Base-by-base conservation (phyloP, 2,888 invertebrate genomes). In the Tethea ocularis region DNA sequence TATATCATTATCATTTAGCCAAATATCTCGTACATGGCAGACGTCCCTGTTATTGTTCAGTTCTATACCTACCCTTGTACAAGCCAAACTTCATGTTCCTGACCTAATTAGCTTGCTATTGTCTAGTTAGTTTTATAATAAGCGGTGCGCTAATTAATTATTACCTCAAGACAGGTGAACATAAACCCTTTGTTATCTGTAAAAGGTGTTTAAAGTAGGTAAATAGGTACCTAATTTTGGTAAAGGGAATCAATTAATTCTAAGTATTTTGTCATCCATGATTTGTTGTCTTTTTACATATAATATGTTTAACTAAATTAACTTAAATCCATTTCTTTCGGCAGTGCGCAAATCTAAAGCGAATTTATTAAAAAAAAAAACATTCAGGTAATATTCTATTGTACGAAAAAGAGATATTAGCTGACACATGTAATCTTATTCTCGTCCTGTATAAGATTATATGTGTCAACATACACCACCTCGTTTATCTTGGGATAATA, bases 401-500 rank as follows among this genome's bases (percentile, higher is more conserved):
- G 73, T 63, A 67, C 68, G 62, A 61, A 62, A 64, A 63, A 63
- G 63, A 69, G 79, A 78, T 79, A 81, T 84, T 77, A 82, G 81
- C 78, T 85, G 87, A 86, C 88, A 87, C 75, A 72, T 82, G 84
- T 86, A 87, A 86, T 87, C 86, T 82, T 80, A 83, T 77, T 80
- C 83, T 78, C 82, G 84, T 84, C 81, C 78, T 82, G 82, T 82
- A 72, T 82, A 78, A 87, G 89, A 89, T 89, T 89, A 89, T 82
- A 78, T 71, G 77, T 87, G 89, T 88, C 88, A 87, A 73, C 84
- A 79, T 77, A 78, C 76, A 83, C 75, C 74, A 75, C 61, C 72
- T 73, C 86, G 84, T 86, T 88, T 87, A 86, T 89, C 85, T 84
- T 78, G 75, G 77, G 82, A 83, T 83, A 86, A 86, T 83, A 82